Percentiles rank a stretch among this genome's conserved stretches.
phyloP scores from a whole-genome alignment of 2,113 vertebrate species.

The Oreochromis tanganicae region DNA sequence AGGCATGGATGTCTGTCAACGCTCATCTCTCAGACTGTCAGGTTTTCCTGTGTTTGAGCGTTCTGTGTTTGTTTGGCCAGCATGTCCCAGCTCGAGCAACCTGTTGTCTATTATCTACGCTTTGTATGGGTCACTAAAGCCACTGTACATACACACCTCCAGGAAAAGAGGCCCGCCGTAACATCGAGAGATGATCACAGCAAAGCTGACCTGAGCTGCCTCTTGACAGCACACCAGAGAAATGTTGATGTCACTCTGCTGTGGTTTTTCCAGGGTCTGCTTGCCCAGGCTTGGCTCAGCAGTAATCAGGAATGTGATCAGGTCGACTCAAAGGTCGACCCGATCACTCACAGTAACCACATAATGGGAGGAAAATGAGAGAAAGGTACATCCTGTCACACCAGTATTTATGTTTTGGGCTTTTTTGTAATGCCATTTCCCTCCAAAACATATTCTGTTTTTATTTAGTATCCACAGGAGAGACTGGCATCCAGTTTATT shows the following conservation, averaged over 20 bases:
- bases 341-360: neutral
- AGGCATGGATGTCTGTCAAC: neutral
- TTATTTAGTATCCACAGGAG: neutral
- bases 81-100: slow-evolving; percentile 23
- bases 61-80: slow-evolving; percentile 45
- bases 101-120: slow-evolving; percentile 24
- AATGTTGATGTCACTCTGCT: slow-evolving; percentile 39
- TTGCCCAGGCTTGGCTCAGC: slow-evolving; percentile 8
- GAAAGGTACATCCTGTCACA: slow-evolving; percentile 22
- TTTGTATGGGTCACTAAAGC: slow-evolving; percentile 44
- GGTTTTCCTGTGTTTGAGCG: slow-evolving; percentile 19
- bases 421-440: neutral
- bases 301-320: slow-evolving; percentile 53
- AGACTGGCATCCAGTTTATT: neutral
- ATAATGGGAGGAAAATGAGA: slow-evolving; percentile 24
- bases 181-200: slow-evolving; percentile 1
- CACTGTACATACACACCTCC: slow-evolving; percentile 54
- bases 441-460: neutral
- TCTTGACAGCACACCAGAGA: slow-evolving; percentile 39
- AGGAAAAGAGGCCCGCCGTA: slow-evolving; percentile 41
- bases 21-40: neutral
- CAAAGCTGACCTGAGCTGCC: slow-evolving; percentile 19
- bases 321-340: slow-evolving; percentile 27
- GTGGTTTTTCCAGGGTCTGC: slow-evolving; percentile 48
- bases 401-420: neutral